phyloP scores from a whole-genome alignment of 2,113 vertebrate genomes.

The Indicator indicator region DNA sequence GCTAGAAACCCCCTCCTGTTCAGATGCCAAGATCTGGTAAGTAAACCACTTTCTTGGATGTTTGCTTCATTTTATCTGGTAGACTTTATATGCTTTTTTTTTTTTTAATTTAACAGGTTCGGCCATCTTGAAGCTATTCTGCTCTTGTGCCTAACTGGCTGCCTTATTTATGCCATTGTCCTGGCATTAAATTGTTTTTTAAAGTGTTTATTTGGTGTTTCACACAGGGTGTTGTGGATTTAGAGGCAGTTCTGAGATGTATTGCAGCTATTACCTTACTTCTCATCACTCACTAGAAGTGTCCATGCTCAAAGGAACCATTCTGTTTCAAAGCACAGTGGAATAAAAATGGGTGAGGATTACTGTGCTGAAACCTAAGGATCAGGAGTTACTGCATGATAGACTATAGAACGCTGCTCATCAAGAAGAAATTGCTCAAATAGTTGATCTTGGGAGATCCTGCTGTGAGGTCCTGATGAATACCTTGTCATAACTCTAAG shows the following conservation, averaged over 20 bases:
- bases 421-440: not conserved
- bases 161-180: not conserved
- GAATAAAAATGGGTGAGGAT: not conserved
- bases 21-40: slow-evolving; percentile 93
- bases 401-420: not conserved
- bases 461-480: not conserved
- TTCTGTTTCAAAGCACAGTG: not conserved
- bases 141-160: not conserved
- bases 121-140: not conserved
- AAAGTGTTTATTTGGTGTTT: not conserved
- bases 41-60: slow-evolving; percentile 31
- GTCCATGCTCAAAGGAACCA: not conserved
- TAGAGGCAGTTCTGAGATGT: not conserved
- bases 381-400: not conserved
- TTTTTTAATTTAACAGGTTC: not conserved
- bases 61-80: not conserved
- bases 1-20: slow-evolving; percentile 94
- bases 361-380: not conserved
- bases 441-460: not conserved
- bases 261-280: not conserved
- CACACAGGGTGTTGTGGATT: not conserved
- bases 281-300: not conserved
- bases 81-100: not conserved
- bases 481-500: not conserved
- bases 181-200: not conserved